A percentile compares a stretch with the other conserved stretches of the same genome.
Conservation (phyloP, 2,113 vertebrate species). For the Onychorhynchus coronatus region DNA sequence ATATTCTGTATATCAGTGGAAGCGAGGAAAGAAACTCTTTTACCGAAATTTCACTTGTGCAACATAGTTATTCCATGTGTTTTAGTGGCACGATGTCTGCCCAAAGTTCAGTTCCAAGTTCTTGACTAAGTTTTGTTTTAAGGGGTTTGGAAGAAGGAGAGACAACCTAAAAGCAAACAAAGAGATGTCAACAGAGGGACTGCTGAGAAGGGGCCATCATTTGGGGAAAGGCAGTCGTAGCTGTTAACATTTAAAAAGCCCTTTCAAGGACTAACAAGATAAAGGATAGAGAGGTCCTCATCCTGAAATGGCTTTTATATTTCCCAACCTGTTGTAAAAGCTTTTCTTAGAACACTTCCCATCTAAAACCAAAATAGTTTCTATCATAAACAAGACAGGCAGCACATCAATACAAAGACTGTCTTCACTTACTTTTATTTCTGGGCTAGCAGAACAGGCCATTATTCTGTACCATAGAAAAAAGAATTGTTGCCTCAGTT, state of each 20-base stretch:
- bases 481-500: not conserved
- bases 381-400: conserved; percentile 45
- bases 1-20: not conserved
- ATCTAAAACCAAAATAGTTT: conserved; percentile 54
- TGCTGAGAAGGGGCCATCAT: conserved; percentile 44
- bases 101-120: conserved; percentile 7
- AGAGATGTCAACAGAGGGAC: conserved; percentile 59
- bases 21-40: not conserved
- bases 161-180: conserved; percentile 25
- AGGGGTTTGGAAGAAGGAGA: not conserved
- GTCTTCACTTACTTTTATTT: conserved; percentile 60
- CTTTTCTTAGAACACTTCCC: conserved; percentile 64
- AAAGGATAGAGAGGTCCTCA: conserved; percentile 68
- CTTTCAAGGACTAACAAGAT: conserved; percentile 74
- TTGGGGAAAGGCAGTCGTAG: conserved; percentile 31
- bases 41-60: not conserved
- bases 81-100: not conserved
- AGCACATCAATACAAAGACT: conserved; percentile 48
- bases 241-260: conserved; percentile 75
- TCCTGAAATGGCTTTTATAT: conserved; percentile 74
- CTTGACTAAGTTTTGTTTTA: conserved; percentile 44
- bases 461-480: conserved; percentile 12
- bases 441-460: conserved; percentile 21
- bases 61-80: not conserved
- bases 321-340: conserved; percentile 74